Conservation (phyloP, 2,113 vertebrate species). For the Eupsittula cactorum region DNA sequence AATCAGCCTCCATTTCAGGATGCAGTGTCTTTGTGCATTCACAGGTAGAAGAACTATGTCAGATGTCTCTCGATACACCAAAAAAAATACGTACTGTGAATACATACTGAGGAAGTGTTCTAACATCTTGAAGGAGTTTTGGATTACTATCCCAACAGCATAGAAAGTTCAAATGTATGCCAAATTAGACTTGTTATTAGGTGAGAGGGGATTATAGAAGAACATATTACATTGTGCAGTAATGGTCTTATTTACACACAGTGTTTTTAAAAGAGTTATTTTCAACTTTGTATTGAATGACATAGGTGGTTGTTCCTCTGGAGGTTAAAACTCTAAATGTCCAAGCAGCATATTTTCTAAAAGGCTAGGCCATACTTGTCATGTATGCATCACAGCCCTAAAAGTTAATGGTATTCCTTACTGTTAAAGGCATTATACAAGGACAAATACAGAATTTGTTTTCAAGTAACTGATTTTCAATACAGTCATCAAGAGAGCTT, state of each 20-base stretch:
- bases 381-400: not conserved
- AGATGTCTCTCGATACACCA: not conserved
- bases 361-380: not conserved
- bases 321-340: not conserved
- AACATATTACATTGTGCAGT: not conserved
- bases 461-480: not conserved
- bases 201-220: not conserved
- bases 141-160: not conserved
- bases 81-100: not conserved
- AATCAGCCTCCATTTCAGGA: not conserved
- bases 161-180: not conserved
- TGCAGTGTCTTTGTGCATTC: not conserved
- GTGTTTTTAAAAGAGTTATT: not conserved
- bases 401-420: not conserved
- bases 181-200: not conserved
- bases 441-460: not conserved
- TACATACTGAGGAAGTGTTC: not conserved
- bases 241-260: not conserved
- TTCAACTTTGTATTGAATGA: not conserved
- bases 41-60: not conserved
- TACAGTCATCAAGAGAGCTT: not conserved
- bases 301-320: not conserved
- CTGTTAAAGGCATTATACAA: not conserved
- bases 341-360: not conserved
- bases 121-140: not conserved